Conservation (phyloP, 92 coral and sea anemone genomes). For the Parazoanthus atlanticus region DNA sequence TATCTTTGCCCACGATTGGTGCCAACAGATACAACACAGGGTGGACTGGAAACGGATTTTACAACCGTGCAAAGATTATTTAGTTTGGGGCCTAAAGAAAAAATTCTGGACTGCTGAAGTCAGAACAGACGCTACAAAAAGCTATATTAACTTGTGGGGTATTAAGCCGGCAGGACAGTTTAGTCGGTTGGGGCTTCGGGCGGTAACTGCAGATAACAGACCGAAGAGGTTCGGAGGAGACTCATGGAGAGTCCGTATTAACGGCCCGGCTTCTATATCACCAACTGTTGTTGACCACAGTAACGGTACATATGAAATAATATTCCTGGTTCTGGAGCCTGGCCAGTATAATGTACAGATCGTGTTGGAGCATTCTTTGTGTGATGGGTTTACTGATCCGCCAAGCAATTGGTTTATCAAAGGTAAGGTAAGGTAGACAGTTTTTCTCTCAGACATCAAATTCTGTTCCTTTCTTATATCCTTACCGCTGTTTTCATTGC, state of each 20-base stretch:
- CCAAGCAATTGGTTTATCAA: slow-evolving; percentile 85
- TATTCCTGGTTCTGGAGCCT: slow-evolving; percentile 85
- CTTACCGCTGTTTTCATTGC: neutral
- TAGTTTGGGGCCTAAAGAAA: slow-evolving; percentile 47
- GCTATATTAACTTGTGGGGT: slow-evolving; percentile 69
- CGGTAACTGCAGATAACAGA: slow-evolving; percentile 66
- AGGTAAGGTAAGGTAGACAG: slow-evolving; percentile 66
- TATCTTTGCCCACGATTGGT: slow-evolving; percentile 64
- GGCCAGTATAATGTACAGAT: slow-evolving; percentile 73
- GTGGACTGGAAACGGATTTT: slow-evolving; percentile 72
- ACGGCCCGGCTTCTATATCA: slow-evolving; percentile 78
- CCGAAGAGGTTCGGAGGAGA: slow-evolving; percentile 85
- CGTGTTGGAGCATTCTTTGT: slow-evolving; percentile 76
- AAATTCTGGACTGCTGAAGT: slow-evolving; percentile 56
- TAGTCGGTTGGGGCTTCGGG: slow-evolving; percentile 74
- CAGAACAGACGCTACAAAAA: slow-evolving; percentile 66
- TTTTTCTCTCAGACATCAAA: neutral
- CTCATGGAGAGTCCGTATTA: slow-evolving; percentile 77
- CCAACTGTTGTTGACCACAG: slow-evolving; percentile 89
- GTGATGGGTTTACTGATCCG: slow-evolving; percentile 89
- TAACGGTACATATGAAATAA: slow-evolving; percentile 90
- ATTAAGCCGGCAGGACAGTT: slow-evolving; percentile 88
- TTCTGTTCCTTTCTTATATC: neutral
- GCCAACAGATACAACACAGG: slow-evolving; percentile 58
- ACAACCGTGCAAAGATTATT: slow-evolving; percentile 59